Percentiles rank a stretch among this genome's conserved stretches.
Conservation (phyloP, 2,113 vertebrate species). For the Ursus arctos region DNA sequence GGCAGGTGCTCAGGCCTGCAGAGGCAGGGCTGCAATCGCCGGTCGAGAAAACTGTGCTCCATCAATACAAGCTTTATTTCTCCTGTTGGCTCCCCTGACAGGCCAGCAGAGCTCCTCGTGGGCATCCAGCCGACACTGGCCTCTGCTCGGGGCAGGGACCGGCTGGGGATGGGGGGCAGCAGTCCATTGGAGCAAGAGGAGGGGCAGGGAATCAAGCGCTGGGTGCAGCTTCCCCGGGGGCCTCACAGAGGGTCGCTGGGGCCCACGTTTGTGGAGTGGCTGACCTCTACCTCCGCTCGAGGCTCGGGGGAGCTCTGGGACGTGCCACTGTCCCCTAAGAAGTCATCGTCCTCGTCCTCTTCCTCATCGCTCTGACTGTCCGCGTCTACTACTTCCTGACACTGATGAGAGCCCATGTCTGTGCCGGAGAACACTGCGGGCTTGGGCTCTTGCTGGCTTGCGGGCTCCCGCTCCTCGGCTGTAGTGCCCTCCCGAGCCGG, state of each 20-base stretch:
- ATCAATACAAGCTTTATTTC: constrained; percentile 51
- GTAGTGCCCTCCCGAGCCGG: background rate
- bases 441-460: background rate
- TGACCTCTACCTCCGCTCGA: background rate
- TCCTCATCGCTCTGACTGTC: background rate
- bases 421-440: rapidly evolving
- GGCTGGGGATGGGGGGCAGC: background rate
- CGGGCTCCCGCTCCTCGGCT: background rate
- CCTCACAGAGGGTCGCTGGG: background rate
- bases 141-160: background rate
- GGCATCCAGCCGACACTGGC: background rate
- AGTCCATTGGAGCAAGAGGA: background rate
- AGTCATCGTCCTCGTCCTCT: background rate
- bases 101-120: background rate
- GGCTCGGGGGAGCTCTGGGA: background rate
- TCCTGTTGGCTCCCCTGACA: background rate
- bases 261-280: background rate
- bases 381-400: rapidly evolving
- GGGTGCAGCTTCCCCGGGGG: rapidly evolving
- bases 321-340: background rate
- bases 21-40: background rate
- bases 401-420: rapidly evolving
- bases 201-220: background rate
- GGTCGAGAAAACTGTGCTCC: background rate
- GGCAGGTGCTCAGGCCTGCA: background rate